Base-by-base conservation (phyloP, 2,797 vertebrate species). In the Hydrophis major region DNA sequence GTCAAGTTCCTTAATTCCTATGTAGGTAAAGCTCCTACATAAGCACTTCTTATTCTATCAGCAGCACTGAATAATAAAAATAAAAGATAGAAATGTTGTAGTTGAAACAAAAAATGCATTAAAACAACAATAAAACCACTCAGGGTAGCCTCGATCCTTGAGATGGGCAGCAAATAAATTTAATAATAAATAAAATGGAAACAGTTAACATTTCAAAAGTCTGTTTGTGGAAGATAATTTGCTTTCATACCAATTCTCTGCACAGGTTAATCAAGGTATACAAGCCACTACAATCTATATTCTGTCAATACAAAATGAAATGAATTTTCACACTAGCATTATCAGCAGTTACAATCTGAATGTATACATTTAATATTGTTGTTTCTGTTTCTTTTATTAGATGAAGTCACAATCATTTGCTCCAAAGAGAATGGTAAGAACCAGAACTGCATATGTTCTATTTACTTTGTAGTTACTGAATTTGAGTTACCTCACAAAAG, bases 341-440 rank as follows among this genome's bases (percentile, higher is more conserved):
- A 69, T 59, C 32, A 78, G 20, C 1, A 91, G 95, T 94, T 95
- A 57, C 7, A 2, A 60, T 22, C 2, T 89, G 0, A 16, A 66
- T 42, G 4, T 22, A 37, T 28, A 16, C 53, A 42, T 50, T 88
- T 88, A 63, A 63, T 55, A 42, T 16, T 87, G 66, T 89, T 90
- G 32, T 95, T 91, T 88, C 87, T 55, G 88, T 60, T 86, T 0
- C 94, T 91, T 1, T 83, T 95, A 8, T 74, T 91, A 99, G 98
- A 98, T 98, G 98, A 98, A 97, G 95, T 96, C 98, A 4, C 96
- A 98, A 27, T 94, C 97, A 0, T 94, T 94, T 91, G 90, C 95
- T 69, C 96, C 96, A 2, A 98, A 97, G 93, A 96, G 97, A 0
- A 90, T 97, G 98, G 99, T 99, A 97, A 96, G 98, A 95, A 94